Evolutionary conservation across 2,888 invertebrate species (phyloP).

Genomic region (Nematopogon swammerdamellus): DNA sequence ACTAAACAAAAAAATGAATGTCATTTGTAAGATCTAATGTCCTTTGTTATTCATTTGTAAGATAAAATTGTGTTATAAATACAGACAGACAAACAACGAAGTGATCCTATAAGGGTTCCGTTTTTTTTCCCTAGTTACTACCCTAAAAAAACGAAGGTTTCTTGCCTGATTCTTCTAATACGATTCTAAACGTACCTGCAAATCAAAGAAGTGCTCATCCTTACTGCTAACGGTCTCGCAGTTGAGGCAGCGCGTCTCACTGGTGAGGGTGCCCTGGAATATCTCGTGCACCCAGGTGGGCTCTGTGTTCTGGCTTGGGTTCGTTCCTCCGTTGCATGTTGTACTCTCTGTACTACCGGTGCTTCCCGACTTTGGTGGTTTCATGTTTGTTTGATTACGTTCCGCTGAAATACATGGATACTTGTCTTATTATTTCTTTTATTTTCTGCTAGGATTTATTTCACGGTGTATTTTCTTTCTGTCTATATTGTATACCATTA

Average conservation of each 20-base stretch:
- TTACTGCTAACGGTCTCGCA: conserved; percentile 99
- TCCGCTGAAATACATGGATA: conserved; percentile 67
- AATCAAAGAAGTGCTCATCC: conserved; percentile 98
- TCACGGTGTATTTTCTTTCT: too few species aligned
- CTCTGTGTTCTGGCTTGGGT: conserved; percentile 59
- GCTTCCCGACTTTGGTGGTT: conserved; percentile 61
- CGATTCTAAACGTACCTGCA: conserved; percentile 73
- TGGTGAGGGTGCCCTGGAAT: conserved; percentile 98
- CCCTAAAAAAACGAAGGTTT: too few species aligned
- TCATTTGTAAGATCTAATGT: too few species aligned
- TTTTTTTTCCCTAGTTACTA: too few species aligned
- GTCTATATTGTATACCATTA: too few species aligned
- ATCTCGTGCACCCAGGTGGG: conserved; percentile 99
- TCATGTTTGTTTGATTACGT: conserved; percentile 67
- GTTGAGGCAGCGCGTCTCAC: conserved; percentile 98
- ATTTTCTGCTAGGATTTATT: too few species aligned
- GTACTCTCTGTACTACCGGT: conserved; percentile 35
- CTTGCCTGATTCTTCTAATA: too few species aligned
- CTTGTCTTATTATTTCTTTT: too few species aligned
- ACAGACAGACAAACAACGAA: too few species aligned
- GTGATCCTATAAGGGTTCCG: too few species aligned
- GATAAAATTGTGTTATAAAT: too few species aligned
- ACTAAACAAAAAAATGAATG: not conserved
- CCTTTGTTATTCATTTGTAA: too few species aligned
- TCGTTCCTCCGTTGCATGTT: conserved; percentile 35